Percentiles rank a stretch among this genome's conserved stretches.
Evolutionary conservation across 2,113 vertebrate species (phyloP).

Genomic region (Sylvietta virens): DNA sequence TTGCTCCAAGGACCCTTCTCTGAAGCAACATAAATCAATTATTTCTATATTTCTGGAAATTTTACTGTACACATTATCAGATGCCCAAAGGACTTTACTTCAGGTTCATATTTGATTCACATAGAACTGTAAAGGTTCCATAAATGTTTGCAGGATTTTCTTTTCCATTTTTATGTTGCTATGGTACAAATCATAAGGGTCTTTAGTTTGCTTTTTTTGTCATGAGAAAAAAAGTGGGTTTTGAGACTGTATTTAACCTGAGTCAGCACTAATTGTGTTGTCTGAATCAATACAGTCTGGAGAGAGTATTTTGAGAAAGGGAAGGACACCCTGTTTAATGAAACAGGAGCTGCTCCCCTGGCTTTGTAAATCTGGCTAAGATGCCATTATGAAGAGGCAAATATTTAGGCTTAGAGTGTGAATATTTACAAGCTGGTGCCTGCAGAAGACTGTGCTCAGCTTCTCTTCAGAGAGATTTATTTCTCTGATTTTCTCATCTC

Average conservation of each 20-base stretch:
- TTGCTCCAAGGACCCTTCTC: neutral
- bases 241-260: neutral
- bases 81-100: neutral
- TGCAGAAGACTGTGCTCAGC: neutral
- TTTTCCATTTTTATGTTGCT: neutral
- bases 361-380: neutral
- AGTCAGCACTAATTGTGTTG: slow-evolving; percentile 40
- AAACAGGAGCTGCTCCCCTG: neutral
- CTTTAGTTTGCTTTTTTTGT: neutral
- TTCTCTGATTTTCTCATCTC: neutral
- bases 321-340: neutral
- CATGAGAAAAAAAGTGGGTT: neutral
- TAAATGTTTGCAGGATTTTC: neutral
- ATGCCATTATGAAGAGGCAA: neutral
- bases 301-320: neutral
- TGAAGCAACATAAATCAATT: neutral
- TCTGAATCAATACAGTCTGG: slow-evolving; percentile 27
- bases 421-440: neutral
- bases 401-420: neutral
- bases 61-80: neutral
- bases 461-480: neutral
- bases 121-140: neutral
- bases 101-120: neutral
- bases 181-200: neutral
- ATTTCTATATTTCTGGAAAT: neutral